Percentiles rank a stretch among this genome's conserved stretches.
Evolutionary conservation across 2,888 invertebrate genomes (phyloP).

Genomic region (Scaptomyza flava): DNA sequence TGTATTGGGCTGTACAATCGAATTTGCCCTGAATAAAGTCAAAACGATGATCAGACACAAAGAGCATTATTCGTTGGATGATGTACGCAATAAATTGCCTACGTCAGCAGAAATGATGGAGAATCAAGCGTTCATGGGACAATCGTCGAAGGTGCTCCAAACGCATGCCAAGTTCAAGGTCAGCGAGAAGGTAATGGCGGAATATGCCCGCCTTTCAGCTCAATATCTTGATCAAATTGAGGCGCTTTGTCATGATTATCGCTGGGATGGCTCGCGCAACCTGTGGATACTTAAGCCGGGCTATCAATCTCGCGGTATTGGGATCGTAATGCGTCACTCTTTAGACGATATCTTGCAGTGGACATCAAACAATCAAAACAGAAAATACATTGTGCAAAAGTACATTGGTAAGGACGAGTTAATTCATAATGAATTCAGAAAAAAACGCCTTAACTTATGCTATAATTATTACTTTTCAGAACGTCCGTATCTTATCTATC

Average conservation of each 20-base stretch:
- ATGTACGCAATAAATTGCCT: constrained; percentile 50
- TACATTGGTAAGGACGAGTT: constrained; percentile 89
- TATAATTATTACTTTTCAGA: constrained; percentile 85
- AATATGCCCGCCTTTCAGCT: constrained; percentile 84
- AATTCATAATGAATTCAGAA: neutral
- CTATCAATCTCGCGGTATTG: constrained; percentile 92
- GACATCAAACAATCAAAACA: constrained; percentile 86
- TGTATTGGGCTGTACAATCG: constrained; percentile 74
- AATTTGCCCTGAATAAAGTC: constrained; percentile 67
- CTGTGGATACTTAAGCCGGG: constrained; percentile 96
- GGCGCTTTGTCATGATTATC: constrained; percentile 87
- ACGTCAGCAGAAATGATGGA: constrained; percentile 55
- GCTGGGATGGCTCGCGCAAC: constrained; percentile 92
- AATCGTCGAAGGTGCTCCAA: constrained; percentile 80
- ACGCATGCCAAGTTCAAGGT: constrained; percentile 72
- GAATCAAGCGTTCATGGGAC: constrained; percentile 69
- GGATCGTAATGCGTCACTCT: constrained; percentile 91
- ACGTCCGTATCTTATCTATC: constrained; percentile 91
- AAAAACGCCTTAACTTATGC: neutral
- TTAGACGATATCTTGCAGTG: constrained; percentile 89
- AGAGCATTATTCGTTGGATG: constrained; percentile 66
- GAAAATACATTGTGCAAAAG: constrained; percentile 93
- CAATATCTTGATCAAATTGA: constrained; percentile 87
- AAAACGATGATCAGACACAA: constrained; percentile 66
- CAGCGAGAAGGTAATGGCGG: constrained; percentile 55